Conservation (phyloP, 2,113 vertebrate genomes). For the Cromileptes altivelis region DNA sequence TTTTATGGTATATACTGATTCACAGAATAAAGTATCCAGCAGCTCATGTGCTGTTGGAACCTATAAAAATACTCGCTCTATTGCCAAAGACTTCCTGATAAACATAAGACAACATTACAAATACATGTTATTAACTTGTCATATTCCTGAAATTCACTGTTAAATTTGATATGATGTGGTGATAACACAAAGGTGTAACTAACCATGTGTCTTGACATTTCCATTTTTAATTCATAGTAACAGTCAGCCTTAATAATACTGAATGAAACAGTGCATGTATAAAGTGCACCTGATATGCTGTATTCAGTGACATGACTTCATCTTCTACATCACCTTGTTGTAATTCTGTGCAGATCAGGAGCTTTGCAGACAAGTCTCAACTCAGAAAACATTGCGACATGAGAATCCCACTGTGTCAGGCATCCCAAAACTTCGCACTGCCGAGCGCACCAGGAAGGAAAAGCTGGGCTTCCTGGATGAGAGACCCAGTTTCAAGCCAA, state of each 20-base stretch:
- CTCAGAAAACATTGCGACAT: conserved; percentile 75
- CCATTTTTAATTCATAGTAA: background rate
- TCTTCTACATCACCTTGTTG: background rate
- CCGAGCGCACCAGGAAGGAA: conserved; percentile 84
- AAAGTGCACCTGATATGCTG: background rate
- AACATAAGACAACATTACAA: background rate
- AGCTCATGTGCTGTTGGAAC: background rate
- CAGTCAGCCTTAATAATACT: background rate
- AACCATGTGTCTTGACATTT: background rate
- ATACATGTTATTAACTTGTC: background rate
- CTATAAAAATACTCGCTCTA: no score
- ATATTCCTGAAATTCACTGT: background rate
- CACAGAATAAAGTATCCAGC: background rate
- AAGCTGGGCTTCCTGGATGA: conserved; percentile 89
- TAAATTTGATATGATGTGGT: background rate
- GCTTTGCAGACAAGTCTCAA: conserved; percentile 85
- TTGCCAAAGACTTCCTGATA: background rate
- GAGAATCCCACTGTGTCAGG: conserved; percentile 52
- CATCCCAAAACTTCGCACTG: conserved; percentile 73
- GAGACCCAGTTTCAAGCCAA: conserved; percentile 90
- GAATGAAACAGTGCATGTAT: background rate
- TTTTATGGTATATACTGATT: background rate
- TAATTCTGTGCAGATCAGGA: conserved; percentile 85
- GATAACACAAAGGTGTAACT: background rate
- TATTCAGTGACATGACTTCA: conserved; percentile 1